Percentiles rank a stretch among this genome's conserved stretches.
These are phyloP conservation scores for Cyclina sinensis DNA, from an alignment of 1,140 invertebrate species.

Conservation along the genomic window DNA sequence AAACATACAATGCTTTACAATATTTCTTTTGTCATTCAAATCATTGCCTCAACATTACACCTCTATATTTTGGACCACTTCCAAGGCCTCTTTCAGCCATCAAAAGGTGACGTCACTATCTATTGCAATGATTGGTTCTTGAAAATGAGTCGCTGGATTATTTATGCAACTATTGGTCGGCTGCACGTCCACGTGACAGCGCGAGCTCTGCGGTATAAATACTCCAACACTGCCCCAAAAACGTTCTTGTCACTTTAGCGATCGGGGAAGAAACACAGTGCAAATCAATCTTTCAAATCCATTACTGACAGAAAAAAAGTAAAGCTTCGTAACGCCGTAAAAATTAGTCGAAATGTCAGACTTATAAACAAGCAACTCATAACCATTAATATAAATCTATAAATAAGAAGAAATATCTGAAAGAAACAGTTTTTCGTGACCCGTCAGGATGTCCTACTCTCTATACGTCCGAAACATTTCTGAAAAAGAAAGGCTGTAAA, in stretches of 20 bases:
- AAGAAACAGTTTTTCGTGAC: neutral
- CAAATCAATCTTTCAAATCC: slow-evolving; percentile 26
- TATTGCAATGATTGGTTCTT: slow-evolving; percentile 40
- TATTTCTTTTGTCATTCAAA: too few relatives aligned
- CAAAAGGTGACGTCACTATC: slow-evolving; percentile 43
- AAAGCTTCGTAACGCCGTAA: too few relatives aligned
- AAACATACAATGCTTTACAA: too few relatives aligned
- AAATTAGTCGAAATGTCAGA: too few relatives aligned
- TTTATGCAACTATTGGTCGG: slow-evolving; percentile 59
- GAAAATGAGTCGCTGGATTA: neutral
- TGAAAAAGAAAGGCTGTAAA: neutral
- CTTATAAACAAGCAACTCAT: neutral
- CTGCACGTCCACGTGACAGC: slow-evolving; percentile 18
- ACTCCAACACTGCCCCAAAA: neutral
- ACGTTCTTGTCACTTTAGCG: slow-evolving; percentile 39
- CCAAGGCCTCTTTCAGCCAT: neutral
- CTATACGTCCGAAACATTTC: too few relatives aligned
- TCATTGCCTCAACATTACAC: too few relatives aligned
- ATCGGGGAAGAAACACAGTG: neutral
- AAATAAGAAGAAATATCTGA: neutral
- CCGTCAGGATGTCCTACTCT: too few relatives aligned
- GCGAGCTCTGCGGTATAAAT: slow-evolving; percentile 49
- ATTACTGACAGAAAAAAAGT: neutral
- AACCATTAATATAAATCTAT: neutral
- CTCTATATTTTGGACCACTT: neutral